Conservation (phyloP, 2,113 vertebrate species). For the Notarius quadriscutis region DNA sequence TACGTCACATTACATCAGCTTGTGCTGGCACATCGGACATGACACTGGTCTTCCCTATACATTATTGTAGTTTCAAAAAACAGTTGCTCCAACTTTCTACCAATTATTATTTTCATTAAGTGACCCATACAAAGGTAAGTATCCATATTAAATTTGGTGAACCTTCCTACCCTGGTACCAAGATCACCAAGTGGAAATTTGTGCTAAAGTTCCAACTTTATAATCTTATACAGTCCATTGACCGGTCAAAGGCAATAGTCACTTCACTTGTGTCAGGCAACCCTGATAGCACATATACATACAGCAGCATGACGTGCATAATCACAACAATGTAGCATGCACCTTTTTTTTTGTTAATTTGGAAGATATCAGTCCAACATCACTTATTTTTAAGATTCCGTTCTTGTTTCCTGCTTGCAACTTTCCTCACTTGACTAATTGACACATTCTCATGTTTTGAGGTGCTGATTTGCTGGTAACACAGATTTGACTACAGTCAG, state of each 20-base stretch:
- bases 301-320: neutral
- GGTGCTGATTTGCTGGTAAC: neutral
- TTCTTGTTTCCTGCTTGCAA: neutral
- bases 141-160: neutral
- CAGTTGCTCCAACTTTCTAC: neutral
- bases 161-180: neutral
- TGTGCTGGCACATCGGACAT: slow-evolving; percentile 30
- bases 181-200: neutral
- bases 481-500: neutral
- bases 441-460: neutral
- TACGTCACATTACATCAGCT: slow-evolving; percentile 49
- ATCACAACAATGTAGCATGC: neutral
- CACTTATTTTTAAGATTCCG: neutral
- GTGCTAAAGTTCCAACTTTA: neutral
- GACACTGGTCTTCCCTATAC: neutral
- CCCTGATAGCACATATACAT: neutral
- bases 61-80: neutral
- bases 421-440: neutral
- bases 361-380: neutral
- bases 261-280: neutral
- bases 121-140: neutral
- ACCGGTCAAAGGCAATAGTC: slow-evolving; percentile 6
- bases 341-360: neutral
- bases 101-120: neutral
- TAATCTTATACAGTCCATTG: neutral